These are phyloP conservation scores for Hemistola chrysoprasaria DNA, from an alignment of 2,888 invertebrate species.

Conservation along the genomic window DNA sequence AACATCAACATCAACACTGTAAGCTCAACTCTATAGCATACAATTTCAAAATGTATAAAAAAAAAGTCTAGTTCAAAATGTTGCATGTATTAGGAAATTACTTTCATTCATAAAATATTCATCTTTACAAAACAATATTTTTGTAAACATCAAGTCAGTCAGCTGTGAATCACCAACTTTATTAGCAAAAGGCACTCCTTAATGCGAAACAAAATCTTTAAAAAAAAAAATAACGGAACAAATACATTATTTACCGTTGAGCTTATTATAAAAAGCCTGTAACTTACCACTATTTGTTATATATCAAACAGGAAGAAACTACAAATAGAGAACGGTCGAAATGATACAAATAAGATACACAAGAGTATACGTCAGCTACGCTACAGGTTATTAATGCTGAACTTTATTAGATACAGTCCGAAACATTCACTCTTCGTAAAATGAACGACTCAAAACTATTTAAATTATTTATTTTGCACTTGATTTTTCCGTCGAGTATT, in stretches of 20 bases:
- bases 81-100: constrained; percentile 45
- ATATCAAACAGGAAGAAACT: constrained; percentile 67
- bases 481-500: constrained; percentile 54
- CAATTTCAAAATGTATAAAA: constrained; percentile 34
- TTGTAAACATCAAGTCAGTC: constrained; percentile 63
- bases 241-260: constrained; percentile 42
- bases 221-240: constrained; percentile 30
- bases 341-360: constrained; percentile 46
- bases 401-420: constrained; percentile 34
- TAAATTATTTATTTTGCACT: constrained; percentile 47
- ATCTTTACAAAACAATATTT: constrained; percentile 64
- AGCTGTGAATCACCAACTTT: constrained; percentile 53
- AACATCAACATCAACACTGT: constrained; percentile 55
- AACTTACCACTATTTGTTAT: constrained; percentile 47
- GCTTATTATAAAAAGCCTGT: constrained; percentile 41
- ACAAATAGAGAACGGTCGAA: constrained; percentile 53
- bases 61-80: constrained; percentile 43
- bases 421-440: constrained; percentile 45
- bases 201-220: constrained; percentile 33
- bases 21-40: constrained; percentile 55
- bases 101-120: constrained; percentile 40
- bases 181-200: constrained; percentile 70
- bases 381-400: constrained; percentile 37
- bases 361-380: constrained; percentile 33
- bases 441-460: constrained; percentile 42